Percentiles rank a stretch among this genome's conserved stretches.
These are phyloP conservation scores for Chalcis sispes DNA, from an alignment of 2,888 invertebrate species.

Conservation along the genomic window DNA sequence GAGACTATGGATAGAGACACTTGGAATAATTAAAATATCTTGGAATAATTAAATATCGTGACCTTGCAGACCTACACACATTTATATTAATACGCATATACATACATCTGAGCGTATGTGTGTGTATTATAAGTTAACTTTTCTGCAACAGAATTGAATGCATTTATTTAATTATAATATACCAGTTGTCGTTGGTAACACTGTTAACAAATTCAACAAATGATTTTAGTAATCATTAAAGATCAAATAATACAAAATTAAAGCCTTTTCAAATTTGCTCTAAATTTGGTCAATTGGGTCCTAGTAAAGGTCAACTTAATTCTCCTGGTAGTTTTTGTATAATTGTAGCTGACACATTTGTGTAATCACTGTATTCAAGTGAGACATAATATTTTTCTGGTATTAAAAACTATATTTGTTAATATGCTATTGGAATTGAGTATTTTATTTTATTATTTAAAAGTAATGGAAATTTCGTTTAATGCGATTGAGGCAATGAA, in stretches of 20 bases:
- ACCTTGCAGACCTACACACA: too few relatives aligned
- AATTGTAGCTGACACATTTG: slow-evolving; percentile 96
- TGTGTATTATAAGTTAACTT: too few relatives aligned
- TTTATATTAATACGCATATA: too few relatives aligned
- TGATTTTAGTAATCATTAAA: slow-evolving; percentile 69
- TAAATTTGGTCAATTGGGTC: slow-evolving; percentile 96
- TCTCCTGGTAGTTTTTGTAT: slow-evolving; percentile 99
- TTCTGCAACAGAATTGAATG: too few relatives aligned
- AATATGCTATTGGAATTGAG: too few relatives aligned
- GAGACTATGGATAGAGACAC: too few relatives aligned
- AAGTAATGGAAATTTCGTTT: slow-evolving; percentile 93
- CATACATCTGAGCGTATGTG: too few relatives aligned
- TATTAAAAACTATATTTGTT: not conserved
- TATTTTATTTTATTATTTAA: too few relatives aligned
- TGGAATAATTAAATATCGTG: too few relatives aligned
- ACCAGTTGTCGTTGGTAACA: slow-evolving; percentile 69
- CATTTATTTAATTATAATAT: too few relatives aligned
- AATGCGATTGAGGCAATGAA: slow-evolving; percentile 97
- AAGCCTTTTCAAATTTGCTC: slow-evolving; percentile 92
- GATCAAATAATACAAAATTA: slow-evolving; percentile 79
- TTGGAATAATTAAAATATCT: too few relatives aligned
- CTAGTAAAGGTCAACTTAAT: slow-evolving; percentile 95
- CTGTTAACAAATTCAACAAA: slow-evolving; percentile 67
- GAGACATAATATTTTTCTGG: too few relatives aligned
- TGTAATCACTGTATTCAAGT: slow-evolving; percentile 97